Percentiles rank a stretch among this genome's conserved stretches.
phyloP scores from a whole-genome alignment of 2,888 invertebrate genomes.

The Melipona beecheii region DNA sequence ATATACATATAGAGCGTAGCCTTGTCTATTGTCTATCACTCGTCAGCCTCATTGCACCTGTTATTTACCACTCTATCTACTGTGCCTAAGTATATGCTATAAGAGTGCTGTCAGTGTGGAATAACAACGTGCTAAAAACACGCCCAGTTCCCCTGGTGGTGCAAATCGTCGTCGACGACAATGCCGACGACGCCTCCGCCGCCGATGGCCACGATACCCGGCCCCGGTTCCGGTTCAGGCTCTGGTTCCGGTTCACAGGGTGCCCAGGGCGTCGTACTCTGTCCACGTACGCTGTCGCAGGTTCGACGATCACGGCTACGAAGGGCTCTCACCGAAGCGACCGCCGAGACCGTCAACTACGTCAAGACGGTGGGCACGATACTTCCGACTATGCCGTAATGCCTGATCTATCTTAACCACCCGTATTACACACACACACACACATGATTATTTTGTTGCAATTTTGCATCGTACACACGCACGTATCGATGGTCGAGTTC shows the following conservation, averaged over 20 bases:
- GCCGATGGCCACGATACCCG: slow-evolving; percentile 63
- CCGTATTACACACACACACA: neutral
- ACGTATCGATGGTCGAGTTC: neutral
- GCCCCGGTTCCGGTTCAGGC: slow-evolving; percentile 70
- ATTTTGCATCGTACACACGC: slow-evolving; percentile 36
- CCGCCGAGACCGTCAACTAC: slow-evolving; percentile 94
- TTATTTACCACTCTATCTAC: neutral
- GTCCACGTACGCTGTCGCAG: slow-evolving; percentile 95
- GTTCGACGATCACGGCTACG: slow-evolving; percentile 93
- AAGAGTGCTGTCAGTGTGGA: slow-evolving; percentile 40
- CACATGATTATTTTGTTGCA: slow-evolving; percentile 16
- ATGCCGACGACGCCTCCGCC: slow-evolving; percentile 78
- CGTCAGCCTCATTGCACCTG: slow-evolving; percentile 22
- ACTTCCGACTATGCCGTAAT: slow-evolving; percentile 51
- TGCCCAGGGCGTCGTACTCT: slow-evolving; percentile 93
- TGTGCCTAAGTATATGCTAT: slow-evolving; percentile 28
- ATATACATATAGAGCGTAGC: neutral
- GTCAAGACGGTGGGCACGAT: slow-evolving; percentile 92
- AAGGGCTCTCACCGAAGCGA: slow-evolving; percentile 95
- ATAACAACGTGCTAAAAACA: slow-evolving; percentile 75
- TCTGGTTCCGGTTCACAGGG: slow-evolving; percentile 73
- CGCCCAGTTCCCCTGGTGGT: slow-evolving; percentile 83
- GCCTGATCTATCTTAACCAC: slow-evolving; percentile 40
- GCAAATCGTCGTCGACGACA: slow-evolving; percentile 82
- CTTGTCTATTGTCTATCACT: slow-evolving; percentile 40